phyloP scores from a whole-genome alignment of 2,888 invertebrate species.

The Agriotes lineatus region DNA sequence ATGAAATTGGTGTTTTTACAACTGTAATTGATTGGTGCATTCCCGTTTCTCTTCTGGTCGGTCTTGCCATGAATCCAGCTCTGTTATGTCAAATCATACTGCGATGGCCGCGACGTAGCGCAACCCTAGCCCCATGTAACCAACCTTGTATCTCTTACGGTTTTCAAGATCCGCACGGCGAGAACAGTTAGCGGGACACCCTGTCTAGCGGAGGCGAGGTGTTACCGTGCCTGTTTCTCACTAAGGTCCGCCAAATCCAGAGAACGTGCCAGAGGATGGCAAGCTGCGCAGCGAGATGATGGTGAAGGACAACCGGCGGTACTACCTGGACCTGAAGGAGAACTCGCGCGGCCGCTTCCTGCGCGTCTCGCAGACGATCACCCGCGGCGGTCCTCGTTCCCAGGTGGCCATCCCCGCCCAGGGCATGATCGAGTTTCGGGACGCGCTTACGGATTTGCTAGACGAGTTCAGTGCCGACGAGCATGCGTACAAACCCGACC shows the following conservation, averaged over 20 bases:
- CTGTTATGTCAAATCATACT: too few relatives aligned
- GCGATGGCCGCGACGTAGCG: too few relatives aligned
- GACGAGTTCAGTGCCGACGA: conserved; percentile 84
- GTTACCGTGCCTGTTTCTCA: neutral
- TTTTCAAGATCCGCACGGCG: too few relatives aligned
- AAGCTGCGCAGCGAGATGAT: conserved; percentile 99
- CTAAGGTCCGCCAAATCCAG: conserved; percentile 94
- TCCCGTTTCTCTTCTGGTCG: too few relatives aligned
- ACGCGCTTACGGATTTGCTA: conserved; percentile 95
- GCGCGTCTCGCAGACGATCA: conserved; percentile 97
- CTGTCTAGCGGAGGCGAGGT: neutral
- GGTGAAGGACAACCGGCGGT: conserved; percentile 98
- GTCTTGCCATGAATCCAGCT: too few relatives aligned
- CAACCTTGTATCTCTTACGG: too few relatives aligned
- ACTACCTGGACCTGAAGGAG: conserved; percentile 99
- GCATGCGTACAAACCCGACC: conserved; percentile 90
- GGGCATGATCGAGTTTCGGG: conserved; percentile 99
- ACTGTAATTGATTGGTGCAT: too few relatives aligned
- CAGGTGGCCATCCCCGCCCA: conserved; percentile 95
- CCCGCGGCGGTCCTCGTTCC: conserved; percentile 91
- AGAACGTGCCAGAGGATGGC: conserved; percentile 96
- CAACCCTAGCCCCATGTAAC: too few relatives aligned
- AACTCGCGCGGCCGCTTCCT: conserved; percentile 97
- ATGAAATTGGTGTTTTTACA: too few relatives aligned
- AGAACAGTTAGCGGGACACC: too few relatives aligned